phyloP scores from a whole-genome alignment of 2,797 vertebrate genomes.

The Pogoniulus pusillus region DNA sequence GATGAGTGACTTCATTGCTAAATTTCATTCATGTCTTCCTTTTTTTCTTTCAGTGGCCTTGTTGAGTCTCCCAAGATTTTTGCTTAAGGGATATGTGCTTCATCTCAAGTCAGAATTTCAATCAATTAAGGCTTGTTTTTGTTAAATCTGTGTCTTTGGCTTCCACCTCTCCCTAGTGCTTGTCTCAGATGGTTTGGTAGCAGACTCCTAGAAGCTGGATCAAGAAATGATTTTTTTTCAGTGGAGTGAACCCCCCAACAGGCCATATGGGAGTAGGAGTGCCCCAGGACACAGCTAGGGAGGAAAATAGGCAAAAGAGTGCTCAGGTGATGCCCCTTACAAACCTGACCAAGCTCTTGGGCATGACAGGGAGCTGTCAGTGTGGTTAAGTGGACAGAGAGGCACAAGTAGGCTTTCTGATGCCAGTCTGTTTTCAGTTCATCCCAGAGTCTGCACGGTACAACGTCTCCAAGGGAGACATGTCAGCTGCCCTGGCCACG shows the following conservation, averaged over 20 bases:
- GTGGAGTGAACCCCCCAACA: not conserved
- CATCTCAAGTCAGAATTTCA: not conserved
- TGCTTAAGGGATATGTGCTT: not conserved
- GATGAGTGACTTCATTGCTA: not conserved
- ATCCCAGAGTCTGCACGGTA: conserved; percentile 92
- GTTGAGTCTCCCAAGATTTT: not conserved
- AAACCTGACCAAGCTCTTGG: not conserved
- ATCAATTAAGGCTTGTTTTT: not conserved
- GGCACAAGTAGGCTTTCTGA: not conserved
- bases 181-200: not conserved
- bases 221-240: not conserved
- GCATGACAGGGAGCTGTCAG: accelerated
- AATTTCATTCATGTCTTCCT: not conserved
- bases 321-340: not conserved
- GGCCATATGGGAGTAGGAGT: accelerated
- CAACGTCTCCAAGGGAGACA: conserved; percentile 86
- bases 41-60: not conserved
- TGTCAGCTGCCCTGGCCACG: conserved; percentile 77
- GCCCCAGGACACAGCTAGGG: too few species aligned
- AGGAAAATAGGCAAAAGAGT: not conserved
- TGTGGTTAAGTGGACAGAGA: not conserved
- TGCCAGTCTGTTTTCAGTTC: conserved; percentile 72
- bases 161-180: not conserved
- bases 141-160: not conserved
- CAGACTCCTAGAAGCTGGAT: not conserved